Base-by-base conservation (phyloP, 2,797 vertebrate species). In the Poecilia picta region DNA sequence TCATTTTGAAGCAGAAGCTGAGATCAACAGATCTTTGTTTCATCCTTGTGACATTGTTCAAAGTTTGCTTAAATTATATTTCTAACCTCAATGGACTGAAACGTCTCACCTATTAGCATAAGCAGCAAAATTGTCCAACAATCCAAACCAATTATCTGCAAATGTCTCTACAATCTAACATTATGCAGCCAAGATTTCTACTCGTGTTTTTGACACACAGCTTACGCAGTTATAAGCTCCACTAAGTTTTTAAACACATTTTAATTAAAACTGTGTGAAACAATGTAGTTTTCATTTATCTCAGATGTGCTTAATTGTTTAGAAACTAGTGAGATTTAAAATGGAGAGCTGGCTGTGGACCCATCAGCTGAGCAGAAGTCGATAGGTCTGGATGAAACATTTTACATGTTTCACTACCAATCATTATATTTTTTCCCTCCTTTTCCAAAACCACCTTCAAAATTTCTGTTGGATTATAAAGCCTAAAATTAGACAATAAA, bases 111-210 rank as follows among this genome's bases (percentile, higher is more conserved):
- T 23, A 41, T 68, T 68, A 68, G 62, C 23, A 16, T 41, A 41
- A 68, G 7, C 8, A 68, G 64, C 36, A 41, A 23, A 23, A 39
- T 68, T 68, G 8, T 25, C 75, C 59, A 76, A 74, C 20, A 68
- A 81, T 20, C 75, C 68, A 76, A 74, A 75, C 33, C 46, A 85
- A 73, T 79, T 76, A 86, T 18, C 33, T 57, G n/a, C 25, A 51
- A 66, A 64, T 33, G 77, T 75, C 72, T 73, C 45, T 36, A 57
- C 20, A 13, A 72, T 41, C 20, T 41, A 16, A 33, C 33, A 11
- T 41, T 5, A 39, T 23, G 33, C 18, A 68, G 36, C 39, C 12
- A 68, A 68, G 16, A 68, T 39, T 68, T 68, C 20, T 41, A 12
- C 36, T 18, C 33, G 4, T 31, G 18, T 20, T 57, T 57, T 31